These are phyloP conservation scores for Pedionomus torquatus DNA, from an alignment of 2,113 vertebrate genomes.

Conservation along the genomic window DNA sequence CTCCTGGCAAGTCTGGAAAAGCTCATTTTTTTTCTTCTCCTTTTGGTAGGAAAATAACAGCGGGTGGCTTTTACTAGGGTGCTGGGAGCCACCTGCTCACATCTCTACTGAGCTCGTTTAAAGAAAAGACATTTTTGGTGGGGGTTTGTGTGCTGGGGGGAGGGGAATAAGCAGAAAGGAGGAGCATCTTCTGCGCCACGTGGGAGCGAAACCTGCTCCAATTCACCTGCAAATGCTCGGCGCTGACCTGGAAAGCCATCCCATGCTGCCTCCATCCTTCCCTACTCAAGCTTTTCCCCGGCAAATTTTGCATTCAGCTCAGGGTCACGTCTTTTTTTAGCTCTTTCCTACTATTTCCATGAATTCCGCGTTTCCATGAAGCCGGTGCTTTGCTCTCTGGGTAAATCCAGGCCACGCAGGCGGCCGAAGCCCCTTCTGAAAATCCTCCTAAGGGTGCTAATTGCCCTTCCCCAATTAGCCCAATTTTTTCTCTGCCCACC, in stretches of 20 bases:
- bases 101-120: not conserved
- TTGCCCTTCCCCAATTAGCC: conserved; percentile 30
- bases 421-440: not conserved
- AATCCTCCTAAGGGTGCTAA: not conserved
- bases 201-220: not conserved
- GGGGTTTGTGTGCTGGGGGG: not conserved
- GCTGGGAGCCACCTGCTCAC: not conserved
- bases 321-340: not conserved
- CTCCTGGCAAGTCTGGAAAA: not conserved
- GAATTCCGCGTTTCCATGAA: fast-evolving
- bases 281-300: fast-evolving
- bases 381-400: not conserved
- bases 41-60: not conserved
- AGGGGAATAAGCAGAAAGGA: not conserved
- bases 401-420: not conserved
- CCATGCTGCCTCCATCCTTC: not conserved
- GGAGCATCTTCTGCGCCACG: not conserved
- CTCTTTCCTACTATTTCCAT: not conserved
- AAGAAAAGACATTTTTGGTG: not conserved
- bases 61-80: fast-evolving
- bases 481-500: not conserved
- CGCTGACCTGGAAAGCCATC: not conserved
- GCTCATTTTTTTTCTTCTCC: not conserved
- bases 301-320: not conserved
- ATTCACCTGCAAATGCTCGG: not conserved